These are phyloP conservation scores for Melanerpes formicivorus DNA, from an alignment of 2,113 vertebrate species.

Conservation along the genomic window DNA sequence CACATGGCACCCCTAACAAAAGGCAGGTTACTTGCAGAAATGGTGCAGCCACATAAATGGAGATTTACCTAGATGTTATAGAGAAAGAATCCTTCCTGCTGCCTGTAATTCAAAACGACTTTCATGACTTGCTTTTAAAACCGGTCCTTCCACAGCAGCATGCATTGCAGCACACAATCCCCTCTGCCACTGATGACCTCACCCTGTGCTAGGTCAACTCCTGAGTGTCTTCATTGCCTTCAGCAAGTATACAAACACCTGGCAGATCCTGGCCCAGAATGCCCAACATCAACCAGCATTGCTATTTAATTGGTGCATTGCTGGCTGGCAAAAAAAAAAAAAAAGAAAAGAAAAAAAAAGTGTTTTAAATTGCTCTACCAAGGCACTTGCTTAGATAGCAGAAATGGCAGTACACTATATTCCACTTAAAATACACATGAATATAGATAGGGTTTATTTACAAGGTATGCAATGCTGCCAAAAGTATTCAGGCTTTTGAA, in stretches of 20 bases:
- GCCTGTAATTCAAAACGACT: neutral
- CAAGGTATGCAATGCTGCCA: neutral
- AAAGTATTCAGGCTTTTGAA: neutral
- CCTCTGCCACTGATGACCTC: neutral
- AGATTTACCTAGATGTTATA: neutral
- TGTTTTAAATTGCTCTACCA: neutral
- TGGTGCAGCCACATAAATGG: neutral
- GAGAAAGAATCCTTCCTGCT: constrained; percentile 18
- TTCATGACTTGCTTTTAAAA: neutral
- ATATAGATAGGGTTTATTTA: constrained; percentile 33
- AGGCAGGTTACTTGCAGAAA: constrained; percentile 22
- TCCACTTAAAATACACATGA: neutral
- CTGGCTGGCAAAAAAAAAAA: neutral
- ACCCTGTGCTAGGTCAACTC: neutral
- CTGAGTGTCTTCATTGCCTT: neutral
- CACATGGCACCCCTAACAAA: neutral
- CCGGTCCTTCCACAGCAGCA: neutral
- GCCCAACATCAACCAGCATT: neutral
- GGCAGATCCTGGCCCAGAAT: neutral
- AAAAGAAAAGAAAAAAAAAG: neutral
- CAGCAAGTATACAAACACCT: neutral
- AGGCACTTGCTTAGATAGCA: constrained; percentile 30
- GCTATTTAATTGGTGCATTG: neutral
- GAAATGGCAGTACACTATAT: neutral
- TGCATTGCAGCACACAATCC: neutral